phyloP scores from a whole-genome alignment of 2,113 vertebrate genomes.

The Sander lucioperca region DNA sequence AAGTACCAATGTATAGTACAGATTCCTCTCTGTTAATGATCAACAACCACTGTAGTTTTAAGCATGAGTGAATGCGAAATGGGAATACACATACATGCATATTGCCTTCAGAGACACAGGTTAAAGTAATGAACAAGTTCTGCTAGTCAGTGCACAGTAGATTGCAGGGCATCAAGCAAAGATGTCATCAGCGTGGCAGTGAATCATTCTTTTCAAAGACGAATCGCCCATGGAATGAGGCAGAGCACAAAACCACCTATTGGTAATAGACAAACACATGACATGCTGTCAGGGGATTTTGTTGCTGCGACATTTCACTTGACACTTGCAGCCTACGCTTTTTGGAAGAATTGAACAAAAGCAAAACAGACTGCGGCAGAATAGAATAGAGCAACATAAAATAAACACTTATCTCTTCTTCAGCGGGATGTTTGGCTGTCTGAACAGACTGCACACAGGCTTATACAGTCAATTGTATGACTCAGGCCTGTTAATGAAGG shows the following conservation, averaged over 20 bases:
- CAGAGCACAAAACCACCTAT: conserved; percentile 54
- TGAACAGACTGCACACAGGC: conserved; percentile 46
- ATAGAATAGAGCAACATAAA: conserved; percentile 36
- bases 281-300: conserved; percentile 64
- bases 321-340: conserved; percentile 46
- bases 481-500: conserved; percentile 66
- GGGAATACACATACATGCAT: neutral
- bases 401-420: conserved; percentile 62
- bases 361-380: conserved; percentile 40
- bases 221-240: conserved; percentile 47
- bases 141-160: conserved; percentile 17
- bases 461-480: conserved; percentile 56
- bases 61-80: neutral
- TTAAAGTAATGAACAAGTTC: conserved; percentile 44
- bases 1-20: neutral
- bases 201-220: conserved; percentile 64
- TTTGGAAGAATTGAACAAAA: conserved; percentile 38
- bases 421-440: conserved; percentile 32
- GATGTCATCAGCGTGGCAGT: conserved; percentile 60
- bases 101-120: conserved; percentile 6
- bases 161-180: conserved; percentile 58
- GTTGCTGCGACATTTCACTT: conserved; percentile 54
- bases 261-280: conserved; percentile 57
- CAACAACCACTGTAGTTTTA: neutral
- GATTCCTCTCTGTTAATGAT: conserved; percentile 1